A percentile compares a stretch with the other conserved stretches of the same genome.
Conservation (phyloP, 2,113 vertebrate genomes). For the Rhipidura dahli region DNA sequence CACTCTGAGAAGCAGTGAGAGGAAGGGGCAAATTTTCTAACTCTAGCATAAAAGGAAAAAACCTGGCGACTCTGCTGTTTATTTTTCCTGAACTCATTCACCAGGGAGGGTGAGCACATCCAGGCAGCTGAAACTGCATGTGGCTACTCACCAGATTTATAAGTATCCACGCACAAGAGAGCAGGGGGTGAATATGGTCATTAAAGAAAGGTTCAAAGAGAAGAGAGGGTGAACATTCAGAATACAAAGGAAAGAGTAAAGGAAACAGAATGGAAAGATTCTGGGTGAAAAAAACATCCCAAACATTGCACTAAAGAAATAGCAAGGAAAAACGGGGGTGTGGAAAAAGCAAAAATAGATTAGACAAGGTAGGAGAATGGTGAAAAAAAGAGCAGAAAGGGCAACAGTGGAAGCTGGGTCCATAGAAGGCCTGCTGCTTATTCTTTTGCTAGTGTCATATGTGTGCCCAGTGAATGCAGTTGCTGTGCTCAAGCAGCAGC, state of each 20-base stretch:
- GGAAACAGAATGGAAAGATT: neutral
- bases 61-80: neutral
- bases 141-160: neutral
- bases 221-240: neutral
- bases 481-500: neutral
- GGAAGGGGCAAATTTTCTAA: neutral
- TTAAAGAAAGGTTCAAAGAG: neutral
- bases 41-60: neutral
- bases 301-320: neutral
- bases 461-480: neutral
- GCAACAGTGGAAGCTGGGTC: neutral
- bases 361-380: neutral
- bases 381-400: neutral
- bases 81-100: neutral
- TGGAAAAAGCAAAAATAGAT: neutral
- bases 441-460: neutral
- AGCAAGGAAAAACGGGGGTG: neutral
- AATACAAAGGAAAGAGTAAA: neutral
- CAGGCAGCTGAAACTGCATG: neutral
- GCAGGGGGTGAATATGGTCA: neutral
- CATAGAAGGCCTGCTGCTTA: neutral
- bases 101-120: neutral
- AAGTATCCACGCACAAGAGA: neutral
- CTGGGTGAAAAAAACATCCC: no score
- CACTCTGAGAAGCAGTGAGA: neutral